phyloP scores from a whole-genome alignment of 2,888 invertebrate species.

The Epistrophe eligans region DNA sequence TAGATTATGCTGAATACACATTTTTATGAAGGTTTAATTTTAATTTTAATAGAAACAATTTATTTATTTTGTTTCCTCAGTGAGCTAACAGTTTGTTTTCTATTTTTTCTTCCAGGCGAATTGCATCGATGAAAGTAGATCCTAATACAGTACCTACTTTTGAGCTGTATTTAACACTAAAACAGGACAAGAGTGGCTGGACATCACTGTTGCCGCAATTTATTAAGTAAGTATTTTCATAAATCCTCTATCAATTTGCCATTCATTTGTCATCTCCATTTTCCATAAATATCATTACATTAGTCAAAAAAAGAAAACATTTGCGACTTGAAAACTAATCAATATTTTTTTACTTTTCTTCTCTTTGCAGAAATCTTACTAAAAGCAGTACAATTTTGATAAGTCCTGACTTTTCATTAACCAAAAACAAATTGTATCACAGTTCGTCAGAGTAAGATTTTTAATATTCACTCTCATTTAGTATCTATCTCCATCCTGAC shows the following conservation, averaged over 20 bases:
- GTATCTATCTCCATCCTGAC: constrained; percentile 71
- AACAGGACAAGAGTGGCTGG: constrained; percentile 94
- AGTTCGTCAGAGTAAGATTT: constrained; percentile 85
- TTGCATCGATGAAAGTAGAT: constrained; percentile 94
- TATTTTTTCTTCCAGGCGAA: constrained; percentile 84
- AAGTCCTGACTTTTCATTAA: constrained; percentile 94
- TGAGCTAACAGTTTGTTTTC: constrained; percentile 44
- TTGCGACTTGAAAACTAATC: constrained; percentile 28
- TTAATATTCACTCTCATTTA: constrained; percentile 67
- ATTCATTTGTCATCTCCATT: background rate
- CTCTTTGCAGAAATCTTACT: constrained; percentile 89
- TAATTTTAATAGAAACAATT: constrained; percentile 20
- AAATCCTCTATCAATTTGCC: background rate
- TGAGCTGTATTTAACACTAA: constrained; percentile 94
- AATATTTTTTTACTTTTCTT: constrained; percentile 71
- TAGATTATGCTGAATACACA: constrained; percentile 46
- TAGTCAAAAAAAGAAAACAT: background rate
- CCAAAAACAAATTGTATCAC: constrained; percentile 96
- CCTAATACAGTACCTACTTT: constrained; percentile 95
- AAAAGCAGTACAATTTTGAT: constrained; percentile 94
- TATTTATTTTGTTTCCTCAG: constrained; percentile 7
- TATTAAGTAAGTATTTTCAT: constrained; percentile 89
- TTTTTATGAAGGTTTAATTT: constrained; percentile 36
- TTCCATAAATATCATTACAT: background rate
- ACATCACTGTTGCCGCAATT: constrained; percentile 94